Conservation (phyloP, 2,888 invertebrate genomes). For the Drosophila nr. perissopoda region DNA sequence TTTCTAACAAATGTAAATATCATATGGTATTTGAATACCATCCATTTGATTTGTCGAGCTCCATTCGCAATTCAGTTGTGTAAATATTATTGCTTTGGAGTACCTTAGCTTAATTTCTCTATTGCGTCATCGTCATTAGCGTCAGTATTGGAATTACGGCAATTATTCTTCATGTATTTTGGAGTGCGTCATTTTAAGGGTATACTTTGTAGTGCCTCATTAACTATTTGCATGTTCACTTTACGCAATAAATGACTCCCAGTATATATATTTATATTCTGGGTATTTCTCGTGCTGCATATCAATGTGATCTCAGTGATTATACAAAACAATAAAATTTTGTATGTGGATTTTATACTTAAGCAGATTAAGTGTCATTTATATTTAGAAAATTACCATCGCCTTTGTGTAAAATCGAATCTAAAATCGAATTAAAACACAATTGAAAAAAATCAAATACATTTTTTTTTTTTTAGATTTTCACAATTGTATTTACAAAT, state of each 20-base stretch:
- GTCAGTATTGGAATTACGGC: neutral
- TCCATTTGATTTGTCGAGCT: neutral
- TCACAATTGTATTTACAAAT: neutral
- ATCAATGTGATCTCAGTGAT: neutral
- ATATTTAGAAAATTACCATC: neutral
- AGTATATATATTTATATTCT: neutral
- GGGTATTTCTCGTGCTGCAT: neutral
- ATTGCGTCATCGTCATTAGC: slow-evolving; percentile 26
- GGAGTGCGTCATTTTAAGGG: slow-evolving; percentile 44
- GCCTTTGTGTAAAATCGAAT: neutral
- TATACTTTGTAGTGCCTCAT: slow-evolving; percentile 3
- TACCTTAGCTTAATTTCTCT: slow-evolving; percentile 1
- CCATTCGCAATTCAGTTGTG: slow-evolving; percentile 3
- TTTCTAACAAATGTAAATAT: neutral
- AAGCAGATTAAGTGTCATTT: neutral
- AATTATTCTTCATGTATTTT: slow-evolving; percentile 29
- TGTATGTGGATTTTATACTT: neutral
- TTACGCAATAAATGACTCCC: slow-evolving; percentile 49
- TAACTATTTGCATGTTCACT: slow-evolving; percentile 24
- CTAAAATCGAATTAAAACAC: neutral
- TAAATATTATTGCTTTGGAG: slow-evolving; percentile 1
- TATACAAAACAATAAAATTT: neutral
- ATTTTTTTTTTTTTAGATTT: neutral
- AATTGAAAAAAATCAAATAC: neutral
- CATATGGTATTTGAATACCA: neutral